Evolutionary conservation across 2,888 invertebrate species (phyloP).

Genomic region (Orchesellides sinensis): DNA sequence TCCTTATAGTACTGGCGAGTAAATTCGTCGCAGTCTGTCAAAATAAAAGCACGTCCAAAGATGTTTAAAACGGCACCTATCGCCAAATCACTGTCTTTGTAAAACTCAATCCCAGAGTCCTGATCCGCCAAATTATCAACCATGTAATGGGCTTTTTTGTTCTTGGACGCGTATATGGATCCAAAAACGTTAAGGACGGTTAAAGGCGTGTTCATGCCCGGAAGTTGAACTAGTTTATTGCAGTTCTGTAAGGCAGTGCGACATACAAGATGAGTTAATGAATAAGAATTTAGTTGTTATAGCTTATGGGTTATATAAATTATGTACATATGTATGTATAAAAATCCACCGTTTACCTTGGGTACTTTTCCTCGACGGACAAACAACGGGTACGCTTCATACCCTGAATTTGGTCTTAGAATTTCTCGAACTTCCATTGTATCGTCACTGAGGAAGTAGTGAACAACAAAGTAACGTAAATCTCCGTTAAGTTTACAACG

Average conservation of each 20-base stretch:
- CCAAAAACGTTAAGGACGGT: conserved; percentile 83
- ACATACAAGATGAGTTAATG: background rate
- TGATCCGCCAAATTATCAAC: conserved; percentile 79
- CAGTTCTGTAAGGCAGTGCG: conserved; percentile 38
- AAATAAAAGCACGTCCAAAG: conserved; percentile 87
- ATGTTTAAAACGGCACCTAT: conserved; percentile 90
- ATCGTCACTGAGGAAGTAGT: conserved; percentile 91
- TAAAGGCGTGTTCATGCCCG: conserved; percentile 75
- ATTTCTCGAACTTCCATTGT: conserved; percentile 92
- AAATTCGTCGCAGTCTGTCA: conserved; percentile 90
- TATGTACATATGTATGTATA: background rate
- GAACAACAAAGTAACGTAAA: conserved; percentile 86
- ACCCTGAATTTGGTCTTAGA: conserved; percentile 83
- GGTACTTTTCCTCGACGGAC: conserved; percentile 87
- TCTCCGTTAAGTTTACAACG: conserved; percentile 86
- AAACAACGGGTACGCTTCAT: conserved; percentile 85
- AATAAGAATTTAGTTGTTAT: background rate
- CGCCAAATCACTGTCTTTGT: conserved; percentile 81
- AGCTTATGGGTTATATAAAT: background rate
- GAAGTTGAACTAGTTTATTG: conserved; percentile 70
- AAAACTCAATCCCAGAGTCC: conserved; percentile 73
- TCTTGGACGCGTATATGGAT: conserved; percentile 79
- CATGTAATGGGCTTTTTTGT: conserved; percentile 77
- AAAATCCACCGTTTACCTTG: conserved; percentile 81
- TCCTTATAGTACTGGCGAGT: conserved; percentile 90